These are phyloP conservation scores for Cynopterus sphinx DNA, from an alignment of 2,797 vertebrate species.

Conservation along the genomic window DNA sequence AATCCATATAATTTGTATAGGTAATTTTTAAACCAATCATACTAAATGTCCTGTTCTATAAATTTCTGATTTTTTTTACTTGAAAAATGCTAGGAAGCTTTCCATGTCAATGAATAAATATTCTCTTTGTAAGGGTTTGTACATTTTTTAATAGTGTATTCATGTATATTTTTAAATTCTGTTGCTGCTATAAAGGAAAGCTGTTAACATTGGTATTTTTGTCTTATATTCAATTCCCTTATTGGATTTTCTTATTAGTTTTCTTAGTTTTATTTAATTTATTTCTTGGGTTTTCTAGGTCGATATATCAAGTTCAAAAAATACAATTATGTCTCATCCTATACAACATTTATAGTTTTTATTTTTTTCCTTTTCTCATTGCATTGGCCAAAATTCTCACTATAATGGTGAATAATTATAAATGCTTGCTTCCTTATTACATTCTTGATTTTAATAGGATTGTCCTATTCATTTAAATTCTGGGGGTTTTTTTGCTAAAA, in stretches of 20 bases:
- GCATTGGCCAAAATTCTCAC: neutral
- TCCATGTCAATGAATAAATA: neutral
- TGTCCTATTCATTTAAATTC: neutral
- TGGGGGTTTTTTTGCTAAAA: neutral
- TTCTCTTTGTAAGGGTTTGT: neutral
- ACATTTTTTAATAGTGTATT: neutral
- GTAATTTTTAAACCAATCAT: neutral
- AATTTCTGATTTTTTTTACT: neutral
- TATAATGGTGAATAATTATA: neutral
- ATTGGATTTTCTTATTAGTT: neutral
- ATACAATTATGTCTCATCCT: neutral
- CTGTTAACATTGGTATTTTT: neutral
- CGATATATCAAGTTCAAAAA: neutral
- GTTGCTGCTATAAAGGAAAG: neutral
- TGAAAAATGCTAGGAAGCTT: neutral
- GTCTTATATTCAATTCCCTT: neutral
- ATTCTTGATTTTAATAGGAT: neutral
- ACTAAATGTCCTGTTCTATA: neutral
- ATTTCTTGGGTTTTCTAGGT: neutral
- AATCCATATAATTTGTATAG: neutral
- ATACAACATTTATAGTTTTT: neutral
- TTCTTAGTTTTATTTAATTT: conserved; percentile 22
- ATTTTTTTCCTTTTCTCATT: neutral
- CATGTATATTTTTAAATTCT: neutral
- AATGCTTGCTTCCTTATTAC: neutral